These are phyloP conservation scores for Vesta saturnalis DNA, from an alignment of 2,888 invertebrate genomes.

Conservation along the genomic window DNA sequence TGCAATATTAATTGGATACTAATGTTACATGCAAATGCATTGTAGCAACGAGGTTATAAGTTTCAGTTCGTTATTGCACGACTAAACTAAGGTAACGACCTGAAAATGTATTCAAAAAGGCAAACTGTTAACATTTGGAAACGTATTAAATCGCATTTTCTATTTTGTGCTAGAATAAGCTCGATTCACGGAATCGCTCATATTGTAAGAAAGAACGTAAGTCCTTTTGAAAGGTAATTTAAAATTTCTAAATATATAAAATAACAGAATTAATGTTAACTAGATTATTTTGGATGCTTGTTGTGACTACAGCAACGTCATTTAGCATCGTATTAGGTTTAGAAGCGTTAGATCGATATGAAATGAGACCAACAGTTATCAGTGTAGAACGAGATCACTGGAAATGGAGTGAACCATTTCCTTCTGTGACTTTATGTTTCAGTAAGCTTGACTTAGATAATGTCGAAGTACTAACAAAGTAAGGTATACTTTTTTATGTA, in stretches of 20 bases:
- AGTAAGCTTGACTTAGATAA: conserved; percentile 25
- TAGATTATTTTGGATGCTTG: conserved; percentile 50
- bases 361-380: conserved; percentile 51
- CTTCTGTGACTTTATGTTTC: conserved; percentile 54
- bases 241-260: not conserved
- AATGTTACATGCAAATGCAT: conserved; percentile 35
- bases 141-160: conserved; percentile 33
- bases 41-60: conserved; percentile 23
- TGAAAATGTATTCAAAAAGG: conserved; percentile 22
- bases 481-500: conserved; percentile 6
- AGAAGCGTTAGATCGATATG: conserved; percentile 50
- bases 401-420: conserved; percentile 51
- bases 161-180: conserved; percentile 46
- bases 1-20: conserved; percentile 35
- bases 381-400: conserved; percentile 50
- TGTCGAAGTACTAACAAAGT: conserved; percentile 15
- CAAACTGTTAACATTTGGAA: conserved; percentile 10
- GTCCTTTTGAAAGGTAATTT: conserved; percentile 51
- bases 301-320: conserved; percentile 41
- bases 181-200: conserved; percentile 55
- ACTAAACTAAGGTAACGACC: conserved; percentile 10
- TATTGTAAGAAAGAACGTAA: conserved; percentile 47
- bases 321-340: conserved; percentile 47
- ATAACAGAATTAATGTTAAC: conserved; percentile 16
- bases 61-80: conserved; percentile 23